Evolutionary conservation across 2,888 invertebrate genomes (phyloP).

Genomic region (Andrena dorsata): DNA sequence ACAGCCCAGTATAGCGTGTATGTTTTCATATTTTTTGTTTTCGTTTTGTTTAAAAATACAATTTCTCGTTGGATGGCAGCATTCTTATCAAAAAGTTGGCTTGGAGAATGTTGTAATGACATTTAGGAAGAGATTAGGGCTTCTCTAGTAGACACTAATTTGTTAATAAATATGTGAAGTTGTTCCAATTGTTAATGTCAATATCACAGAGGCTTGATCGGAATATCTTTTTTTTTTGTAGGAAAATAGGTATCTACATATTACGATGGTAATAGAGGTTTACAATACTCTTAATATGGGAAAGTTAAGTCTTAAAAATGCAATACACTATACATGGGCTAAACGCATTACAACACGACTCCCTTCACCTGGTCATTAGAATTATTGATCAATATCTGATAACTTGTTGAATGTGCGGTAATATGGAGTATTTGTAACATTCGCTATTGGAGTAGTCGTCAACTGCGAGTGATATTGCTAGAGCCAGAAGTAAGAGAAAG

Average conservation of each 20-base stretch:
- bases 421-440: slow-evolving; percentile 81
- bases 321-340: slow-evolving; percentile 84
- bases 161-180: slow-evolving; percentile 81
- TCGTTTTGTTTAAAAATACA: slow-evolving; percentile 83
- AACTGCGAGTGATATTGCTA: slow-evolving; percentile 82
- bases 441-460: slow-evolving; percentile 79
- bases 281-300: slow-evolving; percentile 71
- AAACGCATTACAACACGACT: slow-evolving; percentile 84
- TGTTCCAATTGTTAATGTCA: slow-evolving; percentile 82
- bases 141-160: slow-evolving; percentile 78
- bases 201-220: slow-evolving; percentile 85
- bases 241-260: slow-evolving; percentile 85
- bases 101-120: slow-evolving; percentile 84
- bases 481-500: slow-evolving; percentile 83
- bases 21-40: slow-evolving; percentile 80
- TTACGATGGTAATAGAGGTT: slow-evolving; percentile 79
- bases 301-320: slow-evolving; percentile 81
- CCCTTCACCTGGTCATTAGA: slow-evolving; percentile 82
- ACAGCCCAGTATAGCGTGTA: slow-evolving; percentile 85
- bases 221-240: slow-evolving; percentile 81
- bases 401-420: slow-evolving; percentile 81
- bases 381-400: slow-evolving; percentile 78
- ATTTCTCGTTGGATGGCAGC: slow-evolving; percentile 82
- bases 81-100: slow-evolving; percentile 83
- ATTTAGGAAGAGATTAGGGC: slow-evolving; percentile 80